Base-by-base conservation (phyloP, 1,140 invertebrate genomes). In the Periplaneta americana region DNA sequence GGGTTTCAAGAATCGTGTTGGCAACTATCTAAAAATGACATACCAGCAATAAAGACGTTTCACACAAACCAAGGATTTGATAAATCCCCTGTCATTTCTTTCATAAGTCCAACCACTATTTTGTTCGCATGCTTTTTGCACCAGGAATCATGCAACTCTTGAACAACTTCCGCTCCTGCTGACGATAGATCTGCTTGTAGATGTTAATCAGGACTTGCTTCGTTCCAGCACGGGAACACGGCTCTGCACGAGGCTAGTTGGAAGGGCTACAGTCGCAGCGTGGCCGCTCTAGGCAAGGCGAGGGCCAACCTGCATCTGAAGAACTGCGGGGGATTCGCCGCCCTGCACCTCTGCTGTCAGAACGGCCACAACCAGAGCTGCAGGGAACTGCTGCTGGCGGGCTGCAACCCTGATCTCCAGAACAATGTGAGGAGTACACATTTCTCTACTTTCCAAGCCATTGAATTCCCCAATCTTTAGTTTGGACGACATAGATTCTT, bases 361-460 rank as follows among this genome's bases (percentile, higher is more conserved):
- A 98, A 98, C 87, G 97, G 98, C 0, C 98, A 99, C 88, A 99
- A 99, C 89, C 97, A 99, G 90, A 96, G 95, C 82, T 96, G 96
- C 83, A 88, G 98, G 74, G 96, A 97, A 86, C 89, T 99, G 6
- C 90, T 99, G 1, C 90, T 98, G 81, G 94, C 95, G 33, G 96
- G 96, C 0, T 96, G 95, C 75, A 94, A 95, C 87, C 94, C 97
- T 0, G 95, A 98, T 87, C 88, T 96, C 33, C 96, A 97, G 88
- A 98, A 98, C 86, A 98, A 97, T 90, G 96, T 97, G 86, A 91
- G 92, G 90, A 17, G 31, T 32, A 8, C 74, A 75, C 2, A 31
- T 17, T 9, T 22, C n/a, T 28, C 11, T 11, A 34, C 28, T 76
- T 31, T 28, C 33, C 11, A 34, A 28, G 75, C 75, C 75, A 76